A percentile compares a stretch with the other conserved stretches of the same genome.
Evolutionary conservation across 1,140 invertebrate species (phyloP).

Genomic region (Nasonia longicornis): DNA sequence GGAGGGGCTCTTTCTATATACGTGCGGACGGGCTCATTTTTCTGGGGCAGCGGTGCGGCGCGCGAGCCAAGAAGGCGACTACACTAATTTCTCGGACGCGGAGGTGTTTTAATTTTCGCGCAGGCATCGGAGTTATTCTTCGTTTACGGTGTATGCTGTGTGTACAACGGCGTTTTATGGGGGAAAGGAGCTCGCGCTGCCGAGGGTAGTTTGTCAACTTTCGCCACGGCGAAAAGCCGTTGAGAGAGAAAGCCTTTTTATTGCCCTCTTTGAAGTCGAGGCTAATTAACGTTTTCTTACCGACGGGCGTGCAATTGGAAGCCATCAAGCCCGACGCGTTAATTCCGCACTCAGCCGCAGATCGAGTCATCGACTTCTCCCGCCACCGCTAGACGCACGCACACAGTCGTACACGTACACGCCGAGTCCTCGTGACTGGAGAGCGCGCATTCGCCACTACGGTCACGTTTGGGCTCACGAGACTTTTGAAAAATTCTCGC

Average conservation of each 20-base stretch:
- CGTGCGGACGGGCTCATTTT: slow-evolving; percentile 12
- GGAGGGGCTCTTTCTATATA: background rate
- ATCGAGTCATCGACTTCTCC: background rate
- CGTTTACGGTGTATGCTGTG: background rate
- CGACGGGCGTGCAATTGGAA: too few relatives aligned
- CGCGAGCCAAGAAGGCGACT: background rate
- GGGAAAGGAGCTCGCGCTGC: background rate
- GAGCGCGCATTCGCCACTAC: background rate
- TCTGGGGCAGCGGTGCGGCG: background rate
- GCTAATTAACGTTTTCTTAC: background rate
- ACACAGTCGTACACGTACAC: too few relatives aligned
- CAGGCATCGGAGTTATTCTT: background rate
- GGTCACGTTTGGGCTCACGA: slow-evolving; percentile 19
- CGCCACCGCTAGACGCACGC: too few relatives aligned
- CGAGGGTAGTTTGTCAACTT: too few relatives aligned
- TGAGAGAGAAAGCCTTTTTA: background rate
- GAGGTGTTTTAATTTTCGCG: background rate
- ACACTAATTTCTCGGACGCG: background rate
- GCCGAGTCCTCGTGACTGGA: background rate
- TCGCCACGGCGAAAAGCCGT: background rate
- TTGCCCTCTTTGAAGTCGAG: background rate
- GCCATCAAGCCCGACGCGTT: background rate
- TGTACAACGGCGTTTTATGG: background rate
- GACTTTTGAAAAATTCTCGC: slow-evolving; percentile 16
- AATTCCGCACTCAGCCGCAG: too few relatives aligned